Base-by-base conservation (phyloP, 2,113 vertebrate genomes). In the Gymnobelideus leadbeateri region DNA sequence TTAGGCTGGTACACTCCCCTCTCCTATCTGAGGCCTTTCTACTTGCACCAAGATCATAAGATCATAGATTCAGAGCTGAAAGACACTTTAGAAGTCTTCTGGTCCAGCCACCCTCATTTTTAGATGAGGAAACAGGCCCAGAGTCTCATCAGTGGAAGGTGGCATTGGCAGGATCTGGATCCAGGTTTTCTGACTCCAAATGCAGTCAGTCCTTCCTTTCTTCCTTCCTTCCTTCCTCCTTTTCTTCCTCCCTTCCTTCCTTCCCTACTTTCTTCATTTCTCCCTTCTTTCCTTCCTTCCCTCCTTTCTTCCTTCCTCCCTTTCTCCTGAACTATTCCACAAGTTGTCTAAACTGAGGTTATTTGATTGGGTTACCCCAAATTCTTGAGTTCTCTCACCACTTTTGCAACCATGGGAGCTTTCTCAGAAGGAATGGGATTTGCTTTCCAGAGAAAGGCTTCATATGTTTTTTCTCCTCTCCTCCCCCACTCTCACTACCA, bases 371-470 rank as follows among this genome's bases (percentile, higher is more conserved):
- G 92, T 89, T 68, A 91, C 50, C 90, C 9, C 28, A 90, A 50
- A 90, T 90, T 51, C 14, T 47, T 3, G 26, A 90, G 0, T 0
- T 28, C 49, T 77, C 89, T 51, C 91, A 2, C 43, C 26, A 1
- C 4, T 50, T 94, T 89, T 90, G 26, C 54, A 2, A 31, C 23
- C 9, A 1, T 0, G 12, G 61, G 61, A 54, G 68, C 25, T 49
- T 91, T 43, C 61, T 92, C 94, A 84, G 94, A 68, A 91, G 54
- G 26, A 91, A 91, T 9, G 90, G 57, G 89, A 26, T 84, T 43
- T 55, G 89, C 8, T 55, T 11, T 55, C 53, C 49, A 14, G 46
- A 31, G 0, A 9, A 54, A 52, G 51, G 24, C 6, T 50, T 89
- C 51, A 91, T 84, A 47, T 8, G 0, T 28, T 90, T 28, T 90